Conservation (phyloP, 2,888 invertebrate species). For the Sarcophaga rosellei region DNA sequence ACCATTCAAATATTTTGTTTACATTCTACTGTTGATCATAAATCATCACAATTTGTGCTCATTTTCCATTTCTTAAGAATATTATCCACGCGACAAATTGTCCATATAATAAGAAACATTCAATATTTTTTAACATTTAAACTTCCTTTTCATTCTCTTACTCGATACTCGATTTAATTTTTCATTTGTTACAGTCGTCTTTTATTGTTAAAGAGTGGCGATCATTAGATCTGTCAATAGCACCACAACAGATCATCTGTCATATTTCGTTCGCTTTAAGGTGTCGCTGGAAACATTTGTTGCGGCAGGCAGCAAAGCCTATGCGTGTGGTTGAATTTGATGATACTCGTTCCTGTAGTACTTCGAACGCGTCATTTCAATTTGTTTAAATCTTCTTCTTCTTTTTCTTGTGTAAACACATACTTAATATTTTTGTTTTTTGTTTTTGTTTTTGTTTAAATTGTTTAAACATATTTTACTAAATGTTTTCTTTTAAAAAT, state of each 20-base stretch:
- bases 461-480: slow-evolving; percentile 51
- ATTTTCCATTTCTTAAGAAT: slow-evolving; percentile 22
- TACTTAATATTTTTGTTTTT: background rate
- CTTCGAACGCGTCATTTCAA: slow-evolving; percentile 52
- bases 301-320: background rate
- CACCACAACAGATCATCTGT: slow-evolving; percentile 61
- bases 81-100: slow-evolving; percentile 67
- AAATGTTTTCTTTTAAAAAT: slow-evolving; percentile 67
- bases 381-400: background rate
- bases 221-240: slow-evolving; percentile 69
- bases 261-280: slow-evolving; percentile 47
- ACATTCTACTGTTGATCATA: slow-evolving; percentile 50
- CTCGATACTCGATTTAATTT: slow-evolving; percentile 16
- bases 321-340: slow-evolving; percentile 35
- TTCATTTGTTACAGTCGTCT: slow-evolving; percentile 1
- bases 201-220: slow-evolving; percentile 60
- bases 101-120: slow-evolving; percentile 53
- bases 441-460: slow-evolving; percentile 52
- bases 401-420: slow-evolving; percentile 43
- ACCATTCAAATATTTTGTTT: background rate
- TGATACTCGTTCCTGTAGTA: slow-evolving; percentile 25
- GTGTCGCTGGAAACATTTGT: slow-evolving; percentile 24
- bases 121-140: slow-evolving; percentile 1
- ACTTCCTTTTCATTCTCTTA: slow-evolving; percentile 7
- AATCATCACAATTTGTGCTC: slow-evolving; percentile 56